Percentiles rank a stretch among this genome's conserved stretches.
phyloP scores from a whole-genome alignment of 2,888 invertebrate genomes.

The Meta bourneti region DNA sequence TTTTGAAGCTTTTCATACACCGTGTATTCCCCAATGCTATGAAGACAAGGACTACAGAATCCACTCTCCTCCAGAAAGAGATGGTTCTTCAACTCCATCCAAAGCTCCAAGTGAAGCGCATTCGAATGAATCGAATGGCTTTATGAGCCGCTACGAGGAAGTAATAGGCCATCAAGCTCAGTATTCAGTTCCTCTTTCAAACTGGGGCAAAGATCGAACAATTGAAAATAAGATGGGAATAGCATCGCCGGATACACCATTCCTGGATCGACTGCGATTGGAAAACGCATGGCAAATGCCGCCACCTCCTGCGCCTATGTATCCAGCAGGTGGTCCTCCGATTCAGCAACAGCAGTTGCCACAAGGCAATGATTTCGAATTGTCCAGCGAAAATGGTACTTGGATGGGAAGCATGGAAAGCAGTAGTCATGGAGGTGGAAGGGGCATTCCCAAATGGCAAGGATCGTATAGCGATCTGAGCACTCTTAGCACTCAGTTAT shows the following conservation, averaged over 20 bases:
- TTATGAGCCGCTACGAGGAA: slow-evolving; percentile 61
- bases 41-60: slow-evolving; percentile 86
- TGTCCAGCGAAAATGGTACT: slow-evolving; percentile 74
- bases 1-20: slow-evolving; percentile 74
- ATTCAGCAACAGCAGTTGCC: slow-evolving; percentile 20
- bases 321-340: slow-evolving; percentile 38
- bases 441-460: slow-evolving; percentile 85
- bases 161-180: slow-evolving; percentile 62
- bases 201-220: slow-evolving; percentile 42
- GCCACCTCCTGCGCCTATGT: slow-evolving; percentile 57
- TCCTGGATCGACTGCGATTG: slow-evolving; percentile 69
- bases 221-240: slow-evolving; percentile 14
- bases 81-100: slow-evolving; percentile 80
- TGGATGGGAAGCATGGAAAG: slow-evolving; percentile 76
- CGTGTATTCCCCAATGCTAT: slow-evolving; percentile 83
- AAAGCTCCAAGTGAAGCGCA: slow-evolving; percentile 20
- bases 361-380: slow-evolving; percentile 68
- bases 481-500: slow-evolving; percentile 76
- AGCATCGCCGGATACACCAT: slow-evolving; percentile 60
- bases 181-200: slow-evolving; percentile 58
- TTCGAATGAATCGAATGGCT: slow-evolving; percentile 45
- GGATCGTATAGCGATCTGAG: slow-evolving; percentile 88
- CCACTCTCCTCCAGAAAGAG: slow-evolving; percentile 87
- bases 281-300: slow-evolving; percentile 72
- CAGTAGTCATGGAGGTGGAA: slow-evolving; percentile 59